Evolutionary conservation across 1,140 invertebrate genomes (phyloP).

Genomic region (Spodoptera frugiperda): DNA sequence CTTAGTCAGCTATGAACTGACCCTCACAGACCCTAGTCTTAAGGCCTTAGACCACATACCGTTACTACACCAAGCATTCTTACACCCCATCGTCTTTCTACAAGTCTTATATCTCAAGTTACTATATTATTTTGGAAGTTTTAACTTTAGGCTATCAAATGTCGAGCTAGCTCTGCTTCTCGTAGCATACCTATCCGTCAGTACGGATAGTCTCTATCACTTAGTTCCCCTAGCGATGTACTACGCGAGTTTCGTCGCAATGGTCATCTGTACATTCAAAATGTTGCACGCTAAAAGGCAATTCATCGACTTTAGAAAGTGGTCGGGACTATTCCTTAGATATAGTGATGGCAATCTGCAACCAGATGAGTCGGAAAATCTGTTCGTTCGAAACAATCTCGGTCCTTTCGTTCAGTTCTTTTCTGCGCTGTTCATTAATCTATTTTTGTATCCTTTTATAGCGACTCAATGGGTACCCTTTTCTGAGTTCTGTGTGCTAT

Average conservation of each 20-base stretch:
- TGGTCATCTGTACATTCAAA: slow-evolving; percentile 92
- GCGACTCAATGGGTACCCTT: slow-evolving; percentile 92
- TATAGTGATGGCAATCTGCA: slow-evolving; percentile 90
- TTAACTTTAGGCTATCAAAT: slow-evolving; percentile 87
- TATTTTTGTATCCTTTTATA: slow-evolving; percentile 92
- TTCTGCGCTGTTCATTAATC: slow-evolving; percentile 90
- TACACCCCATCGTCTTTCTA: slow-evolving; percentile 90
- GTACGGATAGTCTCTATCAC: slow-evolving; percentile 88
- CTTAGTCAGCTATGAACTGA: slow-evolving; percentile 90
- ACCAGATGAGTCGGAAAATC: slow-evolving; percentile 92
- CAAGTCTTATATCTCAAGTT: slow-evolving; percentile 90
- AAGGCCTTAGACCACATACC: slow-evolving; percentile 89
- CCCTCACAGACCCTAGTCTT: slow-evolving; percentile 89
- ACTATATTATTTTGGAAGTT: slow-evolving; percentile 87
- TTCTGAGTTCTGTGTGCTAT: slow-evolving; percentile 92
- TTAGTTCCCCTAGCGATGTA: slow-evolving; percentile 90
- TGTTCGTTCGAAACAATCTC: slow-evolving; percentile 93
- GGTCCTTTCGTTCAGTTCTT: slow-evolving; percentile 93
- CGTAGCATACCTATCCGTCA: slow-evolving; percentile 89
- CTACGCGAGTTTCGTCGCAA: slow-evolving; percentile 90
- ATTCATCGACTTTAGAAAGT: slow-evolving; percentile 91
- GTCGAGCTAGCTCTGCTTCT: slow-evolving; percentile 89
- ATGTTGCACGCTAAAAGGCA: slow-evolving; percentile 92
- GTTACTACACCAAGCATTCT: slow-evolving; percentile 89
- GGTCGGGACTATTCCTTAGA: slow-evolving; percentile 92